phyloP scores from a whole-genome alignment of 2,113 vertebrate species.

The Tragelaphus scriptus region DNA sequence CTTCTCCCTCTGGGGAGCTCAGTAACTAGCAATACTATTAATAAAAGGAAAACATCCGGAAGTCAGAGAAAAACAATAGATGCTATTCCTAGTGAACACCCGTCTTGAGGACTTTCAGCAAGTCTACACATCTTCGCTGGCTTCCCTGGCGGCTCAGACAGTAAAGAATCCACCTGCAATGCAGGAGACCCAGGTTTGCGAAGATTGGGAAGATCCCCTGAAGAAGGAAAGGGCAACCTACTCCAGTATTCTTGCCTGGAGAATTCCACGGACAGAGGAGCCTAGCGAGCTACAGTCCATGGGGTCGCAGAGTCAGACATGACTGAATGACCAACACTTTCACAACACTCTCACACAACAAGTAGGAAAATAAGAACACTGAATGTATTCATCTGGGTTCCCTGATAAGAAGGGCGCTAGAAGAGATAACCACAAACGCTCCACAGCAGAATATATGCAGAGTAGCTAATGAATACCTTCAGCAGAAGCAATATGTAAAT shows the following conservation, averaged over 20 bases:
- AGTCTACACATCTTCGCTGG: background rate
- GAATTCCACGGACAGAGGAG: background rate
- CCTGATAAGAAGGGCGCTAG: accelerated
- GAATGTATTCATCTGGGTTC: accelerated
- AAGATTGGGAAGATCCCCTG: background rate
- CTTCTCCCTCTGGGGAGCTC: background rate
- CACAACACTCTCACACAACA: background rate
- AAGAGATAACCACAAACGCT: no score
- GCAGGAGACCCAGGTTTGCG: background rate
- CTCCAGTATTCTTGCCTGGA: background rate
- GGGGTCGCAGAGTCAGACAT: accelerated
- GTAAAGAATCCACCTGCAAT: background rate
- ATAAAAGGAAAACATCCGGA: accelerated
- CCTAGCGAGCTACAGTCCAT: background rate
- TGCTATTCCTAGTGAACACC: accelerated
- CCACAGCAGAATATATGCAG: background rate
- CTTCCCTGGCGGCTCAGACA: background rate
- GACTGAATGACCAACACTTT: background rate
- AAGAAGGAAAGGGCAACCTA: background rate
- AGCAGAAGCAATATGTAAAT: background rate
- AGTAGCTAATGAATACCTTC: background rate
- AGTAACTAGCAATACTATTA: background rate
- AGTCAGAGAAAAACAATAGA: background rate
- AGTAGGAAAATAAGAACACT: accelerated
- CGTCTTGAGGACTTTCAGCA: background rate